phyloP scores from a whole-genome alignment of 2,797 vertebrate species.

The Prionace glauca region DNA sequence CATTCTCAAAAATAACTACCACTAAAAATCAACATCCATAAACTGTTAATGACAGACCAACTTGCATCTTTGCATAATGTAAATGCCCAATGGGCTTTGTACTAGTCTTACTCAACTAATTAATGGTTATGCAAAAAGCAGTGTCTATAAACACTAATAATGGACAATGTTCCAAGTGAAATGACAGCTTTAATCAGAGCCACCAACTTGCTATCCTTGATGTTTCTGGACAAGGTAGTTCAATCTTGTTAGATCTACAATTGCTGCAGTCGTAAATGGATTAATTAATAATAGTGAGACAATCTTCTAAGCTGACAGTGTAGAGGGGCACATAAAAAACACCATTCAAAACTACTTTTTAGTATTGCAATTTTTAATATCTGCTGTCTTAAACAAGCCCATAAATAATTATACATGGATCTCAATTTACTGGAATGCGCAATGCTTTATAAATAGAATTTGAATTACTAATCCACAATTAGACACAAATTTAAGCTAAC shows the following conservation, averaged over 20 bases:
- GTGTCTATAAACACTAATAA: background rate
- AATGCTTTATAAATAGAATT: slow-evolving; percentile 22
- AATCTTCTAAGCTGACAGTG: background rate
- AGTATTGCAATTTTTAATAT: slow-evolving; percentile 34
- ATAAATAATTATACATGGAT: slow-evolving; percentile 38
- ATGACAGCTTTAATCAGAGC: background rate
- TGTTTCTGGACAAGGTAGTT: background rate
- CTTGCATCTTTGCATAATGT: background rate
- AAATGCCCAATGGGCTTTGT: background rate
- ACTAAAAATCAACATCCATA: background rate
- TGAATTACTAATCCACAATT: slow-evolving; percentile 19
- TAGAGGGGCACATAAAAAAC: background rate
- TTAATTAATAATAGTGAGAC: background rate
- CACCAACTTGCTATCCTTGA: background rate
- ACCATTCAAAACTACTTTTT: slow-evolving; percentile 7
- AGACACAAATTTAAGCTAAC: slow-evolving; percentile 27
- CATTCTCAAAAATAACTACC: background rate
- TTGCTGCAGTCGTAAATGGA: background rate
- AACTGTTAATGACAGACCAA: background rate
- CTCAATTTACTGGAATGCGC: slow-evolving; percentile 27
- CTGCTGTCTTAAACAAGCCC: slow-evolving; percentile 18
- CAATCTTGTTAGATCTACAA: background rate
- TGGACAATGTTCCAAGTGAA: background rate
- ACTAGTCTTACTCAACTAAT: background rate
- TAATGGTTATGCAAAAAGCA: background rate